phyloP scores from a whole-genome alignment of 2,797 vertebrate species.

The Sternotherus odoratus region DNA sequence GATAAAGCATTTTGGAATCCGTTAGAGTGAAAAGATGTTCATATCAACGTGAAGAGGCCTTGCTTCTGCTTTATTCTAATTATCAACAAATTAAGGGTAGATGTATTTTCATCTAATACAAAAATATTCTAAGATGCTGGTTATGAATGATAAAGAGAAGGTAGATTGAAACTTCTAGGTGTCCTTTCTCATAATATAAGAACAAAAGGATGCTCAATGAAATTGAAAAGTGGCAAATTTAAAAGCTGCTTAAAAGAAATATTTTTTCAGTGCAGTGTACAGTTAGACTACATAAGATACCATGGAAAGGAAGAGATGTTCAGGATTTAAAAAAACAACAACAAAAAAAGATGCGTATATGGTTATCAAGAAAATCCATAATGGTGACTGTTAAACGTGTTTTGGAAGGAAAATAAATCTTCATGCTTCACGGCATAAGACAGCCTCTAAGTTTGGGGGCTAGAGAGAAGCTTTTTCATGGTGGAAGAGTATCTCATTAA shows the following conservation, averaged over 20 bases:
- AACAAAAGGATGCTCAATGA: background rate
- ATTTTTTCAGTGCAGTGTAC: background rate
- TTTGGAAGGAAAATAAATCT: background rate
- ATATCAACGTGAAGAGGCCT: background rate
- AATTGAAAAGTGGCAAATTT: background rate
- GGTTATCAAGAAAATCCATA: background rate
- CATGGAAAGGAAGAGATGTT: background rate
- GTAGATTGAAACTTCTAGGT: background rate
- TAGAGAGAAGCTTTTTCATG: background rate
- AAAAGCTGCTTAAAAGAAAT: background rate
- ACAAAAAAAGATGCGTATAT: background rate
- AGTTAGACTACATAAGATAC: background rate
- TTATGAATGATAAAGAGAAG: background rate
- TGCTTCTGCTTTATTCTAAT: background rate
- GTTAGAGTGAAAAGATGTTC: background rate
- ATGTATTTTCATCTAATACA: background rate
- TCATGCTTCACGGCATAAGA: background rate
- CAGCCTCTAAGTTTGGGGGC: background rate
- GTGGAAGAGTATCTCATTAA: background rate
- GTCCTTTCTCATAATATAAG: background rate
- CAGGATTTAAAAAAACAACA: background rate
- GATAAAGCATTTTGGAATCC: background rate
- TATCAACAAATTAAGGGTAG: background rate
- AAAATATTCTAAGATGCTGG: background rate
- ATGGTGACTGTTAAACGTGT: background rate